Conservation (phyloP, 2,888 invertebrate species). For the Stramonita haemastoma region DNA sequence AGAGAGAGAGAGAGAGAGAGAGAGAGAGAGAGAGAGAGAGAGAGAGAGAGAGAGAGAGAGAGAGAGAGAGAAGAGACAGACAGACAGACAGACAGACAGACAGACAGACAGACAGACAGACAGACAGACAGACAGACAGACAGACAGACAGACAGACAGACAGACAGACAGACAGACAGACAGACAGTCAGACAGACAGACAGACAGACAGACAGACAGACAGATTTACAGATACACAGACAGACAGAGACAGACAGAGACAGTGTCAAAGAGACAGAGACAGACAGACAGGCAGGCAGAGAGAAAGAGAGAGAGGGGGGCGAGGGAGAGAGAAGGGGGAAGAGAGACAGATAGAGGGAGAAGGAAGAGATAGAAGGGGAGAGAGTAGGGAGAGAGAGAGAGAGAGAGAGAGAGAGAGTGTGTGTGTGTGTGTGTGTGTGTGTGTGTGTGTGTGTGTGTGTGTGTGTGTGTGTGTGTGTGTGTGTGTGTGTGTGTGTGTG, state of each 20-base stretch:
- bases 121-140: not conserved
- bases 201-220: not conserved
- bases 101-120: not conserved
- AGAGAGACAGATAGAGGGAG: too few species aligned
- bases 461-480: too few species aligned
- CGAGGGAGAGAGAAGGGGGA: too few species aligned
- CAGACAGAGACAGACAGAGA: not conserved
- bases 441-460: too few species aligned
- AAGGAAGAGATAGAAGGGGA: too few species aligned
- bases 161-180: not conserved
- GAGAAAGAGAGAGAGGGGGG: too few species aligned
- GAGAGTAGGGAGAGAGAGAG: too few species aligned
- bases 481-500: too few species aligned
- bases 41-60: not conserved
- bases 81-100: not conserved
- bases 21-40: not conserved
- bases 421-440: too few species aligned
- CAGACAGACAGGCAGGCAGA: not conserved
- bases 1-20: not conserved
- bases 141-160: not conserved
- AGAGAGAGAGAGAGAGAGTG: too few species aligned
- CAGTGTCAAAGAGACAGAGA: too few species aligned
- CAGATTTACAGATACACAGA: not conserved
- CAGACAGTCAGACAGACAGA: not conserved
- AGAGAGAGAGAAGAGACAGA: not conserved